phyloP scores from a whole-genome alignment of 2,113 vertebrate species.

The Brachypodius melanocephalos region DNA sequence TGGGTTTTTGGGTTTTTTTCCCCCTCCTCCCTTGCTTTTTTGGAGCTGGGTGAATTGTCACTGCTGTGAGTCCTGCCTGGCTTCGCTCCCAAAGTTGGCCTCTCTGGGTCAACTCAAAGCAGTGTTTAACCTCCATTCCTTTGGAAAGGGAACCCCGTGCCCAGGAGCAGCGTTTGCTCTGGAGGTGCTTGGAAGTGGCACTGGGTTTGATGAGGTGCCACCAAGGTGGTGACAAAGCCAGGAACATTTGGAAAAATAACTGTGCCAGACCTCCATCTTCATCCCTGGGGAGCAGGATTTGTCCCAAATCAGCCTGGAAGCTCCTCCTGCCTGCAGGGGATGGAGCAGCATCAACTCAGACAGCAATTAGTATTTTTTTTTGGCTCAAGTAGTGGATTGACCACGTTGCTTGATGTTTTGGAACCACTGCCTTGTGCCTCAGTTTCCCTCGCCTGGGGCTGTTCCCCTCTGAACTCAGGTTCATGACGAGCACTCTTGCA shows the following conservation, averaged over 20 bases:
- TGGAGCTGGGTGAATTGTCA: background rate
- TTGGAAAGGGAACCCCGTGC: accelerated
- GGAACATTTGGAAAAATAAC: background rate
- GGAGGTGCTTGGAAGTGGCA: accelerated
- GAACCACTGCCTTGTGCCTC: background rate
- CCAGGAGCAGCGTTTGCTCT: background rate
- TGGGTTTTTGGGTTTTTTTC: accelerated
- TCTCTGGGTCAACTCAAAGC: background rate
- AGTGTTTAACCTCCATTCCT: background rate
- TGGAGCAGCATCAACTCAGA: background rate
- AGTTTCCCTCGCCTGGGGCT: background rate
- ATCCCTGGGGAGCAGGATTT: background rate
- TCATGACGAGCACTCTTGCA: background rate
- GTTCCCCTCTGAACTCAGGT: too few species aligned
- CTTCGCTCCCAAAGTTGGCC: background rate
- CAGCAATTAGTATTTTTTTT: accelerated
- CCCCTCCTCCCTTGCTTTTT: accelerated
- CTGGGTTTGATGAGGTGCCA: background rate
- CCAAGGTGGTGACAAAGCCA: background rate
- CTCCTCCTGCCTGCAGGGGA: background rate
- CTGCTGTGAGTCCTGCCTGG: background rate
- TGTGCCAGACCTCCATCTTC: background rate
- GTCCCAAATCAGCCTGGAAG: accelerated
- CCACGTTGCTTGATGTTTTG: accelerated
- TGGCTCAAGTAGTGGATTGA: background rate